Conservation (phyloP, 2,797 vertebrate species). For the Petrocephalus sullivani region DNA sequence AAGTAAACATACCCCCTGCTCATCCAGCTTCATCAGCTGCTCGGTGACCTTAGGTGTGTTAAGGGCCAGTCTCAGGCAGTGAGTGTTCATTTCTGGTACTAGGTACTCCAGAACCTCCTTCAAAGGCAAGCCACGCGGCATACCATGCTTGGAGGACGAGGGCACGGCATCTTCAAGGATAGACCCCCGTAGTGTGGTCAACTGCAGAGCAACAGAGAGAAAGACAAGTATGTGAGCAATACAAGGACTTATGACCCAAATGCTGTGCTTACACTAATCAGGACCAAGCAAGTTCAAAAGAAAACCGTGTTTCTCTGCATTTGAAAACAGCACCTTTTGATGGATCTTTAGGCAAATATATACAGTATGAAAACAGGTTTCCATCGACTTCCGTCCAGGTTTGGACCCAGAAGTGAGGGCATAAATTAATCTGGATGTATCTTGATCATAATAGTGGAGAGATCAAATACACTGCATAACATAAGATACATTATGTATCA, state of each 20-base stretch:
- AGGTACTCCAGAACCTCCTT: conserved; percentile 95
- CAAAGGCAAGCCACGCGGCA: conserved; percentile 84
- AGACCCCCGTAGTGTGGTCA: conserved; percentile 87
- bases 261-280: too few relatives aligned
- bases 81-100: conserved; percentile 86
- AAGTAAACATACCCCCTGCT: conserved; percentile 79
- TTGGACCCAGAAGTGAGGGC: neutral
- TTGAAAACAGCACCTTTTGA: neutral
- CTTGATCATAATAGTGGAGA: neutral
- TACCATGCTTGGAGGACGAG: conserved; percentile 91
- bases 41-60: conserved; percentile 98
- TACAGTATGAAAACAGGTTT: neutral
- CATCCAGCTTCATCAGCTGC: conserved; percentile 96
- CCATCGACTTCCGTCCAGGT: neutral
- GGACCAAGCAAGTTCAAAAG: neutral
- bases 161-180: conserved; percentile 91
- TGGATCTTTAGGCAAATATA: neutral
- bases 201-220: conserved; percentile 52
- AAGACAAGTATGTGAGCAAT: neutral
- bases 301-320: neutral
- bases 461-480: neutral
- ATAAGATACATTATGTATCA: neutral
- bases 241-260: too few relatives aligned
- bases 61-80: conserved; percentile 90
- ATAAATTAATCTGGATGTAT: neutral